phyloP scores from a whole-genome alignment of 2,888 invertebrate species.

The Hemicrepidius hirtus region DNA sequence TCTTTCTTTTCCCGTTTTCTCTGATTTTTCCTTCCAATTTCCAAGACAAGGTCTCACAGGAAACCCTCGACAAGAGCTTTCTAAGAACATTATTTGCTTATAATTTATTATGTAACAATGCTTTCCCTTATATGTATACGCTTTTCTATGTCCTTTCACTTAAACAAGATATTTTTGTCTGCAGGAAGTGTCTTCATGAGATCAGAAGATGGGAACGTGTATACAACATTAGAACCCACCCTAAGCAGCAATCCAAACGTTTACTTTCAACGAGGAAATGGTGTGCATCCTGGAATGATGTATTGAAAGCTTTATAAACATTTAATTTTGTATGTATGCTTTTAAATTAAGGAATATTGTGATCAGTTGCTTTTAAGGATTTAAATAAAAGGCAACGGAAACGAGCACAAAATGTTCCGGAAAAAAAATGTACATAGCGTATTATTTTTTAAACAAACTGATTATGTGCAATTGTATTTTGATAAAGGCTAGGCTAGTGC shows the following conservation, averaged over 20 bases:
- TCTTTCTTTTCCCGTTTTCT: too few species aligned
- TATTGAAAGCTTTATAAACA: slow-evolving; percentile 73
- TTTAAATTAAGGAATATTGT: background rate
- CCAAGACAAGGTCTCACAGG: too few species aligned
- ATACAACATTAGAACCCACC: slow-evolving; percentile 89
- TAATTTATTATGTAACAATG: too few species aligned
- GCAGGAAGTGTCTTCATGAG: slow-evolving; percentile 83
- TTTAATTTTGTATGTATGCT: background rate
- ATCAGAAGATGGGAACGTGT: slow-evolving; percentile 88
- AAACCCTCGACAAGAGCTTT: too few species aligned
- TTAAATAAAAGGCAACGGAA: background rate
- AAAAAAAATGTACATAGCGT: background rate
- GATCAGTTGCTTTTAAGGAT: background rate
- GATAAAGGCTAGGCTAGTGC: slow-evolving; percentile 4
- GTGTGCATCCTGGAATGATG: slow-evolving; percentile 93
- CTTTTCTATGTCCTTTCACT: background rate
- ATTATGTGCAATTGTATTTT: slow-evolving; percentile 19
- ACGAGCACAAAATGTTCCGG: background rate
- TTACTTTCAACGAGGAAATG: slow-evolving; percentile 88
- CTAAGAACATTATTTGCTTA: too few species aligned
- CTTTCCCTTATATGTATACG: too few species aligned
- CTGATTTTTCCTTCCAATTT: too few species aligned
- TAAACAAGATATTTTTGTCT: slow-evolving; percentile 63
- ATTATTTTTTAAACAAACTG: background rate
- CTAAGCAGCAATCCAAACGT: slow-evolving; percentile 94